Conservation (phyloP, 2,888 invertebrate genomes). For the Dermolepida albohirtum region DNA sequence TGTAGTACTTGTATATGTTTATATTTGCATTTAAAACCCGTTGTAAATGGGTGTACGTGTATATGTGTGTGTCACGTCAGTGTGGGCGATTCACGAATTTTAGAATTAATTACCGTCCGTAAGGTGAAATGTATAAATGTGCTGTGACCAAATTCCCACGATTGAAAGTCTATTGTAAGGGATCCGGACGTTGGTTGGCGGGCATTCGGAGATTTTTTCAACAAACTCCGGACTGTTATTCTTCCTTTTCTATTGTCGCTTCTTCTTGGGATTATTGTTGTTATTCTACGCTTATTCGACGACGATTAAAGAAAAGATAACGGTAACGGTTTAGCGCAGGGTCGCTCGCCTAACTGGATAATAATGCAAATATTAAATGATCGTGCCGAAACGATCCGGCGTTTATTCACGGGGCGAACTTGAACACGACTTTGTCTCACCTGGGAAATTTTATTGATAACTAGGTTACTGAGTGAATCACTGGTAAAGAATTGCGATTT, state of each 20-base stretch:
- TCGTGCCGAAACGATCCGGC: slow-evolving; percentile 30
- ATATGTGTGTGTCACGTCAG: neutral
- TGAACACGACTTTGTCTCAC: slow-evolving; percentile 41
- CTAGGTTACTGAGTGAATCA: slow-evolving; percentile 37
- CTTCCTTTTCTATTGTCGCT: slow-evolving; percentile 15
- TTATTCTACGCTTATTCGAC: slow-evolving; percentile 25
- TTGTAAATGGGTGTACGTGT: neutral
- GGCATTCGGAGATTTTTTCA: slow-evolving; percentile 16
- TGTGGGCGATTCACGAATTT: slow-evolving; percentile 36
- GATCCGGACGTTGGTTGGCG: slow-evolving; percentile 18
- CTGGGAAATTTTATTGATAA: slow-evolving; percentile 32
- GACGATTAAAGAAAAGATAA: slow-evolving; percentile 33
- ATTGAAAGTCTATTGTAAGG: slow-evolving; percentile 40
- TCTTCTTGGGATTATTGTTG: slow-evolving; percentile 8
- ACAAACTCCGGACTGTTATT: slow-evolving; percentile 23
- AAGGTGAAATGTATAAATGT: slow-evolving; percentile 29
- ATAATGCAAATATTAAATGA: slow-evolving; percentile 38
- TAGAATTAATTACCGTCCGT: slow-evolving; percentile 30
- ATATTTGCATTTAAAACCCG: too few relatives aligned
- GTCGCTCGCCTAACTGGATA: slow-evolving; percentile 35
- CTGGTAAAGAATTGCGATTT: neutral
- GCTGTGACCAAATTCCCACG: slow-evolving; percentile 41
- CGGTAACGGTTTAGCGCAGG: slow-evolving; percentile 36
- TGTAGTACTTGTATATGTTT: too few relatives aligned
- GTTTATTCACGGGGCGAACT: slow-evolving; percentile 33